Evolutionary conservation across 2,113 vertebrate genomes (phyloP).

Genomic region (Neofelis nebulosa): DNA sequence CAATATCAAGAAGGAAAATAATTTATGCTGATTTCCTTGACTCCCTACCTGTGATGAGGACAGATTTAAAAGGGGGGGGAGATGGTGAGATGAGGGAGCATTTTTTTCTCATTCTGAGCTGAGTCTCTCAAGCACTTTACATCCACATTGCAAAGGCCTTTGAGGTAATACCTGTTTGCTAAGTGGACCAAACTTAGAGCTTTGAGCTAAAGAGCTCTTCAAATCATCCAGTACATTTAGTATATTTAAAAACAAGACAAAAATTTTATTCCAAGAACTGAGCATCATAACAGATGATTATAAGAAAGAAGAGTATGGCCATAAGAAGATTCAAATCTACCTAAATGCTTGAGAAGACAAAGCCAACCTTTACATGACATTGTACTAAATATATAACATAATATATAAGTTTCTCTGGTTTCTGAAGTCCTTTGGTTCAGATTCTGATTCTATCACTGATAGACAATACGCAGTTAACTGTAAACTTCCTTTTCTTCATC

Average conservation of each 20-base stretch:
- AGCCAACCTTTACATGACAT: not conserved
- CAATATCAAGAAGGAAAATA: not conserved
- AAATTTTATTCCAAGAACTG: not conserved
- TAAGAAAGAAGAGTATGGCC: not conserved
- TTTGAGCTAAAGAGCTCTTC: not conserved
- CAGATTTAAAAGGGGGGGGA: not conserved
- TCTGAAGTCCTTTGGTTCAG: not conserved
- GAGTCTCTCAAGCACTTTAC: not conserved
- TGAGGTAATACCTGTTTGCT: not conserved
- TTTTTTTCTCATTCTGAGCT: not conserved
- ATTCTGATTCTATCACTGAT: not conserved
- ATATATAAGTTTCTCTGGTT: not conserved
- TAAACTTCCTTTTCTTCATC: not conserved
- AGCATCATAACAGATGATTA: not conserved
- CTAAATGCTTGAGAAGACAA: not conserved
- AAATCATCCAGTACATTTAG: not conserved
- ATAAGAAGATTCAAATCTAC: not conserved
- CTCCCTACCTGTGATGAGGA: not conserved
- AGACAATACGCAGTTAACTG: not conserved
- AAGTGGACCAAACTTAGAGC: not conserved
- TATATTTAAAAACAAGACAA: not conserved
- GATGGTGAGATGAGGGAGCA: not conserved
- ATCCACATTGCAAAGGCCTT: not conserved
- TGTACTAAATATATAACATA: not conserved
- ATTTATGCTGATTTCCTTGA: conserved; percentile 8